Percentiles rank a stretch among this genome's conserved stretches.
Evolutionary conservation across 2,113 vertebrate species (phyloP).

Genomic region (Vulpes ferrilata): DNA sequence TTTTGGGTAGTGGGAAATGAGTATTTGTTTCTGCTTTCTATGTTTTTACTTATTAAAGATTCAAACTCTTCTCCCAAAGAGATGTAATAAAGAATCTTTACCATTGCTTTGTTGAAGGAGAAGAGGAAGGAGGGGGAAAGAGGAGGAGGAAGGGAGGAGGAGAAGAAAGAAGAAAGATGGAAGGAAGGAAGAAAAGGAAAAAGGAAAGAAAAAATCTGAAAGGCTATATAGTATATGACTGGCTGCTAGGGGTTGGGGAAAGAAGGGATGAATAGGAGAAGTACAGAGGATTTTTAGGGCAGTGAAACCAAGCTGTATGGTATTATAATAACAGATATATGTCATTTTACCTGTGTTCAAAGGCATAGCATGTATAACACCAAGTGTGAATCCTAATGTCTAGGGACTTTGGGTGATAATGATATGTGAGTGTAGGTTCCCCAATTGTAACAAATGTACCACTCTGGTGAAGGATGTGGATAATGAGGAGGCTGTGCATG

Average conservation of each 20-base stretch:
- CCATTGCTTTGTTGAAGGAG: not conserved
- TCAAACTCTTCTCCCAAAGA: not conserved
- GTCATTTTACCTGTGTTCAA: not conserved
- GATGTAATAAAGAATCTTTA: slow-evolving; percentile 12
- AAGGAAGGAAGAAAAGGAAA: not conserved
- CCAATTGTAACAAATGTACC: not conserved
- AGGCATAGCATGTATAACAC: not conserved
- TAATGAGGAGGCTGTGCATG: not conserved
- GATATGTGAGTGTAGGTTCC: not conserved
- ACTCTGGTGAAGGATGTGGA: not conserved
- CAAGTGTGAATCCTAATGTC: not conserved
- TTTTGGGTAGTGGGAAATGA: slow-evolving; percentile 15
- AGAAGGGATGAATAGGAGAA: not conserved
- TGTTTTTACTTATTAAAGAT: slow-evolving; percentile 37
- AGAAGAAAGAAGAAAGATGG: not conserved
- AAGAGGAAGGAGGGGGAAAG: not conserved
- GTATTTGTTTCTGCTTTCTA: not conserved
- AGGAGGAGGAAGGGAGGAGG: not conserved
- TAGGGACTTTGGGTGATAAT: not conserved
- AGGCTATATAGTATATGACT: not conserved
- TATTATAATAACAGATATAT: not conserved
- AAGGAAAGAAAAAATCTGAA: not conserved
- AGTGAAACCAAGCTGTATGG: not conserved
- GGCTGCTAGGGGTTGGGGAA: not conserved
- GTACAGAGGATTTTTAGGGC: not conserved